A percentile compares a stretch with the other conserved stretches of the same genome.
phyloP scores from a whole-genome alignment of 2,113 vertebrate species.

The Brachirus orientalis region DNA sequence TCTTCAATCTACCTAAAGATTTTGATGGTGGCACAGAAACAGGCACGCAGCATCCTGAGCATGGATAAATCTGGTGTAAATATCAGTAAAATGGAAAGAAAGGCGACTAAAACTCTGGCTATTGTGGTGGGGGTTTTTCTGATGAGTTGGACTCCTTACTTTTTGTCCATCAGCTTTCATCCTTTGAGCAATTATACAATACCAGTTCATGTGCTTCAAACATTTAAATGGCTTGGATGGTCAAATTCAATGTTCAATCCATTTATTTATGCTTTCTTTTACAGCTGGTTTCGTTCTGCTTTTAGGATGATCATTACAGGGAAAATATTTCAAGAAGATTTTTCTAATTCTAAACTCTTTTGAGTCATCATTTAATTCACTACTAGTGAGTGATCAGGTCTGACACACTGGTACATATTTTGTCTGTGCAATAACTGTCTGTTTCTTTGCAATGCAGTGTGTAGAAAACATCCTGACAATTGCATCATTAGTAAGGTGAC shows the following conservation, averaged over 20 bases:
- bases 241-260: slow-evolving; percentile 45
- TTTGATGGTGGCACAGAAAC: no score
- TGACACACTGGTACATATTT: no score
- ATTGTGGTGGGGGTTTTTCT: neutral
- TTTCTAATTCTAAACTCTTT: slow-evolving; percentile 12
- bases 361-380: neutral
- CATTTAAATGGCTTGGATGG: slow-evolving; percentile 6
- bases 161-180: neutral
- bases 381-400: no score
- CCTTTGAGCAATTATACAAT: neutral
- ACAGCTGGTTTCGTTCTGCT: slow-evolving; percentile 40
- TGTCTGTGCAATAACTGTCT: no score
- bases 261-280: slow-evolving; percentile 48
- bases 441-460: no score
- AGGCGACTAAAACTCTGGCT: neutral
- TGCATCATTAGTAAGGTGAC: no score
- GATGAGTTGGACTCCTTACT: neutral
- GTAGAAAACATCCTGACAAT: no score
- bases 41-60: no score
- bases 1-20: neutral
- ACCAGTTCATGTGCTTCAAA: neutral
- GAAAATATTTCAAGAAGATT: slow-evolving; percentile 35
- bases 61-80: no score
- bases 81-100: no score
- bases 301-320: slow-evolving; percentile 45